Evolutionary conservation across 92 coral and sea anemone genomes (phyloP).

Genomic region (Zoanthus gigantus): DNA sequence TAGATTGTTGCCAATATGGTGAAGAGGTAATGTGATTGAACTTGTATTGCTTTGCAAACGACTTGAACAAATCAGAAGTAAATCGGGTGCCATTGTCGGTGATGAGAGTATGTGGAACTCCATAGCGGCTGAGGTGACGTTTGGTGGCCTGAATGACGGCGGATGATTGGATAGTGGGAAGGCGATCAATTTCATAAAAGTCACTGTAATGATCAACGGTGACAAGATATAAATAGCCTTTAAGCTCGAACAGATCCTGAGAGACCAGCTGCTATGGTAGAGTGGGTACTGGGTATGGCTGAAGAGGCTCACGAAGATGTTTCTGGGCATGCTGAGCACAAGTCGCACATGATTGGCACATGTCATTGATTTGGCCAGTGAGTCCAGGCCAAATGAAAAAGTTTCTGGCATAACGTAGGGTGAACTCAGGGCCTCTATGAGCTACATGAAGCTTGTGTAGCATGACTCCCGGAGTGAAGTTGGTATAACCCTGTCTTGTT

Average conservation of each 20-base stretch:
- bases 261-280: constrained; percentile 35
- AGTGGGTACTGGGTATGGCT: constrained; percentile 27
- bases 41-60: constrained; percentile 39
- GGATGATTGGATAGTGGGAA: constrained; percentile 53
- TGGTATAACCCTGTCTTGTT: constrained; percentile 25
- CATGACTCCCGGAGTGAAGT: constrained; percentile 40
- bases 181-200: constrained; percentile 56
- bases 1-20: constrained; percentile 66
- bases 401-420: constrained; percentile 23
- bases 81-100: constrained; percentile 67
- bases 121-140: constrained; percentile 53
- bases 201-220: constrained; percentile 68
- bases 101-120: constrained; percentile 47
- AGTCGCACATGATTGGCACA: constrained; percentile 8
- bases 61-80: constrained; percentile 65
- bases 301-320: constrained; percentile 56
- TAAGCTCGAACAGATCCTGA: constrained; percentile 49
- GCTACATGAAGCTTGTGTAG: constrained; percentile 71
- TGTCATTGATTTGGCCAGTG: constrained; percentile 8
- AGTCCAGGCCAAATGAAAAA: constrained; percentile 18
- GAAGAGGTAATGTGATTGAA: constrained; percentile 41
- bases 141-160: constrained; percentile 65
- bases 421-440: constrained; percentile 66
- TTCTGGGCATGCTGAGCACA: constrained; percentile 20
- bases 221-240: constrained; percentile 47